Evolutionary conservation across 2,888 invertebrate species (phyloP), one percentile per base, ranked within the genome.

Genomic region (Xylocampa areola): DNA sequence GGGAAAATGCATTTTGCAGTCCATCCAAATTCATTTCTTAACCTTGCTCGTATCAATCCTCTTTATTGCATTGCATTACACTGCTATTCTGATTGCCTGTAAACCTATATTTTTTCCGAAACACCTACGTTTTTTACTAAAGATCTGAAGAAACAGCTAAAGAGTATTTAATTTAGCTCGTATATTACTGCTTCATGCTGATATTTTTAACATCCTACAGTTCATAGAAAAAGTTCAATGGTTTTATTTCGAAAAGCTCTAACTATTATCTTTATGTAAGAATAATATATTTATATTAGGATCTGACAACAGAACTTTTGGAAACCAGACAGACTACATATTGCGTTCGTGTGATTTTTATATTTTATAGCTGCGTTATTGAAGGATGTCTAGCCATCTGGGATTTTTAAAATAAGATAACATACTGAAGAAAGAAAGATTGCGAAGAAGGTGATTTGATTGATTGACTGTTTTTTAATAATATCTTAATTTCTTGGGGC

Each of bases 201-300:
- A 14, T 37, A 10, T 50, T 49, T 30, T 36, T 25, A 43, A 50
- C 19, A 27, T 37, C 36, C 30, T 6, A 36, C 25, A 44, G 33
- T 63, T 51, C 68, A 41, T 35, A 17, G 10, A 43, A n/a, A 36
- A 29, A 47, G 58, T 64, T 69, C 53, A 64, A 50, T 16, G 47
- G 37, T 30, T 65, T 53, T 60, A 63, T 65, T 51, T 19, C 11
- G 29, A 14, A 27, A 13, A 45, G 10, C 13, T 27, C 21, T n/a
- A n/a, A n/a, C n/a, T 44, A 61, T 48, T 44, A 63, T 49, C 23
- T 41, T 27, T 8, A 1, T 16, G 10, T 39, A 30, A 44, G 32
- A 54, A 54, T 62, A 40, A 36, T 8, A 29, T 30, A 47, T 43
- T 32, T 35, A 10, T 68, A 36, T 33, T 35, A 68, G 49, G 27